phyloP scores from a whole-genome alignment of 2,888 invertebrate species.

The Rotaria sp. region DNA sequence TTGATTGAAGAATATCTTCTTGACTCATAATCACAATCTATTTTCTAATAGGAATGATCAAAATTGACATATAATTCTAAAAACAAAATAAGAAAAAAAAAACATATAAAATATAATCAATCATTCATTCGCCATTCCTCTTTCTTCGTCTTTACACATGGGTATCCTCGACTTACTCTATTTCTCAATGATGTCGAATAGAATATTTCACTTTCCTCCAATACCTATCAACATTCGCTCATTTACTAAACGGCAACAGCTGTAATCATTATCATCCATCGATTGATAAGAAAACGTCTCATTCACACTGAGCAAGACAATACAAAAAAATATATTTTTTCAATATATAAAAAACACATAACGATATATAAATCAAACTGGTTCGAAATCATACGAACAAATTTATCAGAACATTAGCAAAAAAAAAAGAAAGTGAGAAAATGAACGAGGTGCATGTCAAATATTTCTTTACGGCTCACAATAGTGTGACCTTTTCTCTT shows the following conservation, averaged over 20 bases:
- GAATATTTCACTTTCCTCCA: background rate
- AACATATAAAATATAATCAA: background rate
- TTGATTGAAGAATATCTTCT: slow-evolving; percentile 93
- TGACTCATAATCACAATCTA: slow-evolving; percentile 57
- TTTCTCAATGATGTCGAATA: background rate
- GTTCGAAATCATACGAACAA: background rate
- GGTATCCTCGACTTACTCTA: background rate
- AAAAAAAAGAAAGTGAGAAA: background rate
- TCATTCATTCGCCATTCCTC: background rate
- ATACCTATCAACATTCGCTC: background rate
- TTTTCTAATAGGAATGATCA: background rate
- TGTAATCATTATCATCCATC: background rate
- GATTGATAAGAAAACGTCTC: background rate
- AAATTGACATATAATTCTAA: background rate
- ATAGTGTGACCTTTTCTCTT: background rate
- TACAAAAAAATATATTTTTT: background rate
- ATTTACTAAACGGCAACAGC: background rate
- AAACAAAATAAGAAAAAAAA: background rate
- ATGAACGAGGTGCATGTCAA: background rate
- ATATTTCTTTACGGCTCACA: background rate
- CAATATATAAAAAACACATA: background rate
- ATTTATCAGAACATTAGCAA: background rate
- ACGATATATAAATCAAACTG: background rate
- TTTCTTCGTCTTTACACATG: background rate
- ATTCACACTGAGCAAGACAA: background rate